Conservation (phyloP, 1,140 invertebrate species). For the Lordiphosa collinella region DNA sequence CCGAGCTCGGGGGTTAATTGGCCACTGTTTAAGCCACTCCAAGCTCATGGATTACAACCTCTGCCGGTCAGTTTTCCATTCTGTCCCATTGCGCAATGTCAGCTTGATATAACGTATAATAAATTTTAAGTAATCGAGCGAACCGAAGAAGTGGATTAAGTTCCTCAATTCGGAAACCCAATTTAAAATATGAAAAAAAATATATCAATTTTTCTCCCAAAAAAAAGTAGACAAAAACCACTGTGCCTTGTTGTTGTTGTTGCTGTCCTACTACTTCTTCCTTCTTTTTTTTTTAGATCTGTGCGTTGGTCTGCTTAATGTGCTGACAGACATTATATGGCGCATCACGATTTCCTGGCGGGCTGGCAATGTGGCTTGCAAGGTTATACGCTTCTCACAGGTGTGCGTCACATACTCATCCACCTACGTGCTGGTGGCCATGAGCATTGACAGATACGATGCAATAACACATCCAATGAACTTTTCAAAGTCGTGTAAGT, state of each 20-base stretch:
- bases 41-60: no score
- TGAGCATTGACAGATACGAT: slow-evolving; percentile 96
- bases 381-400: slow-evolving; percentile 91
- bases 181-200: no score
- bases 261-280: slow-evolving; percentile 8
- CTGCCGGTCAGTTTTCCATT: no score
- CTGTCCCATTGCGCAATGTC: no score
- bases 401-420: slow-evolving; percentile 93
- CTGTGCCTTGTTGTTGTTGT: slow-evolving; percentile 16
- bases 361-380: slow-evolving; percentile 93
- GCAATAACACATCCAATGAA: slow-evolving; percentile 97
- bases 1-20: no score
- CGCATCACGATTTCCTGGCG: slow-evolving; percentile 91
- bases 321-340: slow-evolving; percentile 93
- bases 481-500: slow-evolving; percentile 95
- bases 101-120: no score
- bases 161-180: no score
- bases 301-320: slow-evolving; percentile 91
- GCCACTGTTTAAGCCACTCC: no score
- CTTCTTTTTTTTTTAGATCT: slow-evolving; percentile 84
- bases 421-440: slow-evolving; percentile 95
- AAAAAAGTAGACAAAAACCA: no score
- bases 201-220: no score
- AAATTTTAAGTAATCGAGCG: no score
- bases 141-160: no score